Percentiles rank a stretch among this genome's conserved stretches.
These are phyloP conservation scores for Melinaea menophilus DNA, from an alignment of 2,888 invertebrate genomes.

Conservation along the genomic window DNA sequence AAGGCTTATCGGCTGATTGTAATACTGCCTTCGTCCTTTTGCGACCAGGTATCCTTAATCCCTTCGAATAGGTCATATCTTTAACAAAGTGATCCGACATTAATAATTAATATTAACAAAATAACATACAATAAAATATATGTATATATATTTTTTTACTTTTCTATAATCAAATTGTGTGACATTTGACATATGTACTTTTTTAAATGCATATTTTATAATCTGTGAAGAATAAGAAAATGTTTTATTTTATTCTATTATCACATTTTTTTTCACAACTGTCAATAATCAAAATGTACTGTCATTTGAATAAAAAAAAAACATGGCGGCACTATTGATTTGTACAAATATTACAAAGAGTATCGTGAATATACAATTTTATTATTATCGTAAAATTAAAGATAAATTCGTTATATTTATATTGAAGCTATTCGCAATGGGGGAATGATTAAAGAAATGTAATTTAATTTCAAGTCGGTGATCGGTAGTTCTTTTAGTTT, in stretches of 20 bases:
- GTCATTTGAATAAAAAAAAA: no score
- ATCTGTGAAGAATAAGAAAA: no score
- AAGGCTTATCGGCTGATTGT: slow-evolving; percentile 9
- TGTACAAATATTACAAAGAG: not conserved
- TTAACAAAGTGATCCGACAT: slow-evolving; percentile 15
- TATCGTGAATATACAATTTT: not conserved
- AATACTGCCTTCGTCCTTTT: slow-evolving; percentile 10
- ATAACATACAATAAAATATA: not conserved
- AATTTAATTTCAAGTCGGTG: slow-evolving; percentile 46
- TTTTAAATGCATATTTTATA: no score
- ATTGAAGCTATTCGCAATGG: not conserved
- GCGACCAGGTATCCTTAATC: slow-evolving; percentile 5
- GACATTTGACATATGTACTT: no score
- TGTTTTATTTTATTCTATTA: no score
- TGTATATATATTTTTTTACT: not conserved
- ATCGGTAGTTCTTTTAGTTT: slow-evolving; percentile 35
- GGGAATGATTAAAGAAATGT: slow-evolving; percentile 15
- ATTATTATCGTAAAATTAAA: not conserved
- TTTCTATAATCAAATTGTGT: no score
- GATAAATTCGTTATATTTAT: not conserved
- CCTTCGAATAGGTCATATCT: slow-evolving; percentile 15
- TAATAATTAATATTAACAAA: slow-evolving; percentile 18
- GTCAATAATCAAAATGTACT: no score
- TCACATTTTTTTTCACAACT: no score
- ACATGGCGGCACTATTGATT: no score